These are phyloP conservation scores for Hybognathus amarus DNA, from an alignment of 2,797 vertebrate species.

Conservation along the genomic window DNA sequence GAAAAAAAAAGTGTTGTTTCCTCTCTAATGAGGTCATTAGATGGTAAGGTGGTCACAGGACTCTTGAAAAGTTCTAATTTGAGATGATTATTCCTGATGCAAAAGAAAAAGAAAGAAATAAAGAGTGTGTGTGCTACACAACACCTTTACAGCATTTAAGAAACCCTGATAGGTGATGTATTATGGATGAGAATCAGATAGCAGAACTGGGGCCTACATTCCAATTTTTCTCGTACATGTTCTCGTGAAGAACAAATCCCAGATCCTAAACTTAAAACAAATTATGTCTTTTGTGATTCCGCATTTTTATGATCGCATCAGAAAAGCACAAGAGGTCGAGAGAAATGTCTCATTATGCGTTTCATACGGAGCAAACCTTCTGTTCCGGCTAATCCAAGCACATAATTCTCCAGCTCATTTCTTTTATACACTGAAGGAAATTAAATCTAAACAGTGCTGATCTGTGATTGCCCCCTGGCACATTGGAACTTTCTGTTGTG, in stretches of 20 bases:
- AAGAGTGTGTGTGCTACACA: neutral
- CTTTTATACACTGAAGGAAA: constrained; percentile 14
- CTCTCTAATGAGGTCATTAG: neutral
- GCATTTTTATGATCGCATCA: neutral
- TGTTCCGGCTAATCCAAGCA: constrained; percentile 15
- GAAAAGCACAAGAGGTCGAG: neutral
- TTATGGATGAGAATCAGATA: neutral
- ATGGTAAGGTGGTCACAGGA: neutral
- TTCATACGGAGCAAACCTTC: constrained; percentile 7
- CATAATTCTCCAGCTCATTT: constrained; percentile 12
- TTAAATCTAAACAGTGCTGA: constrained; percentile 1
- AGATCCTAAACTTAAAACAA: neutral
- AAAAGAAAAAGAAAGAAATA: neutral
- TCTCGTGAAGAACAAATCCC: neutral
- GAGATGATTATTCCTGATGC: constrained; percentile 3
- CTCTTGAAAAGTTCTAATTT: constrained; percentile 5
- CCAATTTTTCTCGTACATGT: neutral
- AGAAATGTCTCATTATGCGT: neutral
- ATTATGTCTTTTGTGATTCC: neutral
- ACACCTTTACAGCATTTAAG: neutral
- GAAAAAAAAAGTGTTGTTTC: neutral
- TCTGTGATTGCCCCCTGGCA: neutral
- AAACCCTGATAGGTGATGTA: constrained; percentile 1
- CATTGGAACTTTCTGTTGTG: neutral
- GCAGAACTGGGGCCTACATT: constrained; percentile 16